These are phyloP conservation scores for Ceratotherium simum DNA, from an alignment of 2,113 vertebrate species.

Conservation along the genomic window DNA sequence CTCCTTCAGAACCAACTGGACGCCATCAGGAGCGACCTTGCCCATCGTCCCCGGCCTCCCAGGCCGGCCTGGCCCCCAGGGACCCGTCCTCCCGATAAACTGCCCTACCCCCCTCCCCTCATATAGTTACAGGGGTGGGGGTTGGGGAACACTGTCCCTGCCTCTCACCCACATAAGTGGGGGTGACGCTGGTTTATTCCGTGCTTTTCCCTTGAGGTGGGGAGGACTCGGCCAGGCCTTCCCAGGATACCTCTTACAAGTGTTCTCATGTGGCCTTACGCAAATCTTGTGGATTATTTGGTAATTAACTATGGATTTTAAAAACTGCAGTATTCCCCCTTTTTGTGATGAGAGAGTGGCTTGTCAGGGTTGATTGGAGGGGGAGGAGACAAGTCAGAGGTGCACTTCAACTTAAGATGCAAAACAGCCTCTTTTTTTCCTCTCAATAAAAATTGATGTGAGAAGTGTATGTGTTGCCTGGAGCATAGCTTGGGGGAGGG, in stretches of 20 bases:
- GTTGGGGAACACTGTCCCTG: background rate
- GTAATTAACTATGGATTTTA: slow-evolving; percentile 4
- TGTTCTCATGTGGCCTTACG: background rate
- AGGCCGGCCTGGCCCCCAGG: background rate
- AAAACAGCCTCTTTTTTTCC: background rate
- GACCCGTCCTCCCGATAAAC: background rate
- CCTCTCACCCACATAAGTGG: too few relatives aligned
- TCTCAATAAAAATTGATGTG: slow-evolving; percentile 44
- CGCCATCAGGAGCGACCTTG: slow-evolving; percentile 83
- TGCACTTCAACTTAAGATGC: background rate
- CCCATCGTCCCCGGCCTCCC: slow-evolving; percentile 75
- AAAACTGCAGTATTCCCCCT: background rate
- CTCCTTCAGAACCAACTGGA: slow-evolving; percentile 93
- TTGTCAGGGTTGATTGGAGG: background rate
- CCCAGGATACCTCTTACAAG: background rate
- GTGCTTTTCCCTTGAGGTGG: background rate
- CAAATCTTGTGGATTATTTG: background rate
- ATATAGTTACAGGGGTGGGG: background rate
- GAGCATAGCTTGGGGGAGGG: background rate
- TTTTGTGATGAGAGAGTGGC: background rate
- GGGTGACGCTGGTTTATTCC: background rate
- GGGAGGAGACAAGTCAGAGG: background rate
- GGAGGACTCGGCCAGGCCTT: background rate
- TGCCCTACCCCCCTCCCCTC: background rate
- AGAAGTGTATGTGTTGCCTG: background rate